Conservation (phyloP, 1,140 invertebrate genomes). For the Panulirus ornatus region DNA sequence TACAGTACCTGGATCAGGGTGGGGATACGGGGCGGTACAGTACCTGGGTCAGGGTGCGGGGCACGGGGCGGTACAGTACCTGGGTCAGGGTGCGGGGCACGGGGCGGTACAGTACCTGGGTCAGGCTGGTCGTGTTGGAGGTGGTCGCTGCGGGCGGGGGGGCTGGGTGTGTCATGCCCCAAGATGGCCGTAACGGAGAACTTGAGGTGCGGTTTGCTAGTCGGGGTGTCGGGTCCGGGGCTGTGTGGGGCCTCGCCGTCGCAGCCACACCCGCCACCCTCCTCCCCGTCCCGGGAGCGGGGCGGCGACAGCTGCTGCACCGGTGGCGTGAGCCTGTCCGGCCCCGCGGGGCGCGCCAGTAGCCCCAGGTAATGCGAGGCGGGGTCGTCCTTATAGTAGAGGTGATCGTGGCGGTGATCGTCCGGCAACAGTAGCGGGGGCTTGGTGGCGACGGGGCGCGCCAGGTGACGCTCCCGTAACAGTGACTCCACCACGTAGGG, state of each 20-base stretch:
- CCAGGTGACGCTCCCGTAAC: conserved; percentile 56
- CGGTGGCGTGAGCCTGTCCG: conserved; percentile 59
- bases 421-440: conserved; percentile 44
- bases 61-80: background rate
- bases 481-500: conserved; percentile 68
- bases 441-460: conserved; percentile 68
- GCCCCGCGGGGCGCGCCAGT: conserved; percentile 61
- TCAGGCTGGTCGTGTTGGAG: conserved; percentile 40
- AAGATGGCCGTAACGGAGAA: conserved; percentile 69
- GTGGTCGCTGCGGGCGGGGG: conserved; percentile 25
- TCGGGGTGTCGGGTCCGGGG: conserved; percentile 28
- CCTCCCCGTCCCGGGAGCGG: conserved; percentile 23
- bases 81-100: background rate
- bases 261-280: conserved; percentile 55
- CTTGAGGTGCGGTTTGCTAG: conserved; percentile 64
- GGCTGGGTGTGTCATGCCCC: conserved; percentile 63
- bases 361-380: conserved; percentile 67
- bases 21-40: background rate
- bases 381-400: conserved; percentile 66
- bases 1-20: too few species aligned
- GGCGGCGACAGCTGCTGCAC: conserved; percentile 50
- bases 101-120: conserved; percentile 43
- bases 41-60: background rate
- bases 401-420: conserved; percentile 51
- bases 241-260: conserved; percentile 61